Percentiles rank a stretch among this genome's conserved stretches.
Evolutionary conservation across 2,113 vertebrate species (phyloP).

Genomic region (Gracilinanus agilis): DNA sequence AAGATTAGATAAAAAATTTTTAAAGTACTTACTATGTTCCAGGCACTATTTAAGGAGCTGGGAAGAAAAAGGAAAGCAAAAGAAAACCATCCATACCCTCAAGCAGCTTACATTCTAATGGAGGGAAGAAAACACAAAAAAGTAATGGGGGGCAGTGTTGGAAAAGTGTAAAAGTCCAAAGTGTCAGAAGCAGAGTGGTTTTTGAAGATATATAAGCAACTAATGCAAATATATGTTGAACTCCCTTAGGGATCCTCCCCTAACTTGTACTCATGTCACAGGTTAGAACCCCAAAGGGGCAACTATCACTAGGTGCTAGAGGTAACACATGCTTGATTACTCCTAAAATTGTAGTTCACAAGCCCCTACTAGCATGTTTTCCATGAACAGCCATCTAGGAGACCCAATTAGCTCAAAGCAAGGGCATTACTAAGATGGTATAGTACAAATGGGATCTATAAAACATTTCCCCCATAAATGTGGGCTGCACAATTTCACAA

Average conservation of each 20-base stretch:
- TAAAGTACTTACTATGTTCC: background rate
- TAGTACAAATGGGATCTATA: background rate
- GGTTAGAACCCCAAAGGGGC: background rate
- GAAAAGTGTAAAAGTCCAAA: background rate
- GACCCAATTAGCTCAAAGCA: background rate
- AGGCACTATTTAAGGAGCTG: background rate
- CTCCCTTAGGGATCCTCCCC: background rate
- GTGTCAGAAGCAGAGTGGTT: background rate
- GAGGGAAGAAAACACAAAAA: background rate
- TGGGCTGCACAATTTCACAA: background rate
- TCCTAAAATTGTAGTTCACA: background rate
- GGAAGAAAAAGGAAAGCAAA: background rate
- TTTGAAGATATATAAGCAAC: background rate
- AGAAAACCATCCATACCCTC: background rate
- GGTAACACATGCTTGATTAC: background rate
- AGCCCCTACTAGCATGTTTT: background rate
- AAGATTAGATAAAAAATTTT: background rate
- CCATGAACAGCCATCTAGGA: background rate
- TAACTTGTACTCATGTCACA: background rate
- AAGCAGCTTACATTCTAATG: background rate
- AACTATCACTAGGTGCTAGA: background rate
- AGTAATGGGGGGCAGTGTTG: background rate
- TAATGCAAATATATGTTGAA: background rate
- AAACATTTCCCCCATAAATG: background rate
- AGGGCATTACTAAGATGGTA: background rate